phyloP scores from a whole-genome alignment of 2,113 vertebrate genomes.

The Speoplatyrhinus poulsoni region DNA sequence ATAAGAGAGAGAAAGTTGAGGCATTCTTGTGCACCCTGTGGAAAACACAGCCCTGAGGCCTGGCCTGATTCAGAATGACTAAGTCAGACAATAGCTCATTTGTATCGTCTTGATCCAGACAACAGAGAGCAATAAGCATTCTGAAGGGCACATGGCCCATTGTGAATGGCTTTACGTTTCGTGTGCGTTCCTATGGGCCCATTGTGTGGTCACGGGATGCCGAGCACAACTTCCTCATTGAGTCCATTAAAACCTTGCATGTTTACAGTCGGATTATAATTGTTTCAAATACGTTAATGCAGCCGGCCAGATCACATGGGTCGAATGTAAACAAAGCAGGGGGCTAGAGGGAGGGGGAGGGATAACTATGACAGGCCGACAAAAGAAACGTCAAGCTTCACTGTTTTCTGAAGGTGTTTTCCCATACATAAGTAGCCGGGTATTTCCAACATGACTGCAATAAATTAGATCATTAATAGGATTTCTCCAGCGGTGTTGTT shows the following conservation, averaged over 20 bases:
- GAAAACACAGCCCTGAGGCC: constrained; percentile 54
- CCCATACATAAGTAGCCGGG: not conserved
- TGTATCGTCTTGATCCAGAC: constrained; percentile 66
- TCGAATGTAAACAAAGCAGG: constrained; percentile 40
- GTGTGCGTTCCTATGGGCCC: constrained; percentile 43
- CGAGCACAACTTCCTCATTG: constrained; percentile 51
- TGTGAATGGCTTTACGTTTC: constrained; percentile 63
- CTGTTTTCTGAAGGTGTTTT: constrained; percentile 25
- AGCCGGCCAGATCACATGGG: constrained; percentile 46
- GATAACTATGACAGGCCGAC: not conserved
- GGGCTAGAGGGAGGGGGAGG: not conserved
- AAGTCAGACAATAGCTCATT: constrained; percentile 67
- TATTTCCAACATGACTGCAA: constrained; percentile 31
- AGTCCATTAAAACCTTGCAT: constrained; percentile 58
- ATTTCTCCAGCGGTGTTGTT: constrained; percentile 23
- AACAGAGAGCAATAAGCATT: constrained; percentile 58
- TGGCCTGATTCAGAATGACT: constrained; percentile 58
- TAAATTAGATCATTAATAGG: not conserved
- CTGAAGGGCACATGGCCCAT: constrained; percentile 58
- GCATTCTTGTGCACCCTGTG: constrained; percentile 54
- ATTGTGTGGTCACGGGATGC: constrained; percentile 62
- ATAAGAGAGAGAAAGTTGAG: constrained; percentile 15
- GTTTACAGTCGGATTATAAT: constrained; percentile 71
- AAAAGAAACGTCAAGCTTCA: constrained; percentile 16
- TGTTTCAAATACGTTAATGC: constrained; percentile 67